Conservation (phyloP, 1,140 invertebrate species). For the Drosophila varians region DNA sequence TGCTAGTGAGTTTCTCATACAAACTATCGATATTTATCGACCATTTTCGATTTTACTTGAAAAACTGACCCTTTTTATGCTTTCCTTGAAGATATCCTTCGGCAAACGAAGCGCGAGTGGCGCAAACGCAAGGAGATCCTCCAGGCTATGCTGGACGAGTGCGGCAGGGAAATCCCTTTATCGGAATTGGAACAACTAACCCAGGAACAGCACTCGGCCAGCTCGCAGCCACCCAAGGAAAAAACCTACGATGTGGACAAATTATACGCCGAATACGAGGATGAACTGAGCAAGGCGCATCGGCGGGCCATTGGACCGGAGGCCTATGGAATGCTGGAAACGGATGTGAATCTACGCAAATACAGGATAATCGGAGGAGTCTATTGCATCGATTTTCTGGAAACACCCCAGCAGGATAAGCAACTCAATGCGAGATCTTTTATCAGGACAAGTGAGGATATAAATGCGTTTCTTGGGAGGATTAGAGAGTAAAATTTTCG, state of each 20-base stretch:
- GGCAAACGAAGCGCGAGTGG: conserved; percentile 81
- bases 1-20: conserved; percentile 49
- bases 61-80: not conserved
- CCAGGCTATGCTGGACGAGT: conserved; percentile 74
- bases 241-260: conserved; percentile 76
- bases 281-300: conserved; percentile 78
- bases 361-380: conserved; percentile 87
- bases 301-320: conserved; percentile 74
- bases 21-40: not conserved
- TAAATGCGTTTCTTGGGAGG: too few relatives aligned
- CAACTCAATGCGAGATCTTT: conserved; percentile 82
- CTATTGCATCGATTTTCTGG: conserved; percentile 87
- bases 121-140: conserved; percentile 81
- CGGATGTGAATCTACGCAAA: conserved; percentile 88
- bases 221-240: conserved; percentile 52
- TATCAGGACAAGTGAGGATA: conserved; percentile 70
- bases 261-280: conserved; percentile 80
- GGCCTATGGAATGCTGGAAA: conserved; percentile 73
- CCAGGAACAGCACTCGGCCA: conserved; percentile 64
- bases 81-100: conserved; percentile 62
- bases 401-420: conserved; percentile 87
- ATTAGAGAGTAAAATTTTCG: too few relatives aligned
- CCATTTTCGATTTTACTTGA: not conserved
- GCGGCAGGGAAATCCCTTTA: conserved; percentile 56
- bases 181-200: conserved; percentile 64